These are phyloP conservation scores for Melinopterus prodromus DNA, from an alignment of 2,888 invertebrate genomes.

Conservation along the genomic window DNA sequence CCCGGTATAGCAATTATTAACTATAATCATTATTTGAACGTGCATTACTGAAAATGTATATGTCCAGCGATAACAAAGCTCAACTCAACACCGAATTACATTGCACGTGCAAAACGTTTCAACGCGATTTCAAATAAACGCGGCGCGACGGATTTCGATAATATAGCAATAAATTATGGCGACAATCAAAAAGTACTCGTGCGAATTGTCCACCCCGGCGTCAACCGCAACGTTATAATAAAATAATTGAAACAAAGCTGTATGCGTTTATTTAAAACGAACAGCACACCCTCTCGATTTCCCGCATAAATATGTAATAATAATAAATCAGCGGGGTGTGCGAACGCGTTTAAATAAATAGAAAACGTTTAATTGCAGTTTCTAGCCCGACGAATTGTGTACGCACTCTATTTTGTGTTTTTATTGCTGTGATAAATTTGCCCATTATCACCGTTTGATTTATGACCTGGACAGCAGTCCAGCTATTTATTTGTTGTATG, in stretches of 20 bases:
- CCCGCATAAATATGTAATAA: not conserved
- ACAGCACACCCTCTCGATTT: not conserved
- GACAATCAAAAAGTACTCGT: too few relatives aligned
- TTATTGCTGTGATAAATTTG: not conserved
- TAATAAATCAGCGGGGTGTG: not conserved
- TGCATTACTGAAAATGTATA: too few relatives aligned
- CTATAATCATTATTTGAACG: too few relatives aligned
- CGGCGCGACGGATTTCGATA: too few relatives aligned
- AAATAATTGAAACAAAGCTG: not conserved
- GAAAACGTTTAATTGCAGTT: not conserved
- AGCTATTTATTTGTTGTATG: not conserved
- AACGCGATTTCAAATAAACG: too few relatives aligned
- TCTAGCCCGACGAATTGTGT: not conserved
- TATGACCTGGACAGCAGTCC: not conserved
- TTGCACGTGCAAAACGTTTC: too few relatives aligned
- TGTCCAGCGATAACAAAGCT: too few relatives aligned
- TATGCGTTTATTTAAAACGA: not conserved
- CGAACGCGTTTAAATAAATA: not conserved
- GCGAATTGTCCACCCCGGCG: not conserved
- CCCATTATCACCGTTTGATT: constrained; percentile 4
- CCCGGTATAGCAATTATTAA: too few relatives aligned
- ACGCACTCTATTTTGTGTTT: not conserved
- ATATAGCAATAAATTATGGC: too few relatives aligned
- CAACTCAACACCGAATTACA: too few relatives aligned
- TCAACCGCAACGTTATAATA: not conserved